Evolutionary conservation across 2,113 vertebrate genomes (phyloP).

Genomic region (Bubalus kerabau): DNA sequence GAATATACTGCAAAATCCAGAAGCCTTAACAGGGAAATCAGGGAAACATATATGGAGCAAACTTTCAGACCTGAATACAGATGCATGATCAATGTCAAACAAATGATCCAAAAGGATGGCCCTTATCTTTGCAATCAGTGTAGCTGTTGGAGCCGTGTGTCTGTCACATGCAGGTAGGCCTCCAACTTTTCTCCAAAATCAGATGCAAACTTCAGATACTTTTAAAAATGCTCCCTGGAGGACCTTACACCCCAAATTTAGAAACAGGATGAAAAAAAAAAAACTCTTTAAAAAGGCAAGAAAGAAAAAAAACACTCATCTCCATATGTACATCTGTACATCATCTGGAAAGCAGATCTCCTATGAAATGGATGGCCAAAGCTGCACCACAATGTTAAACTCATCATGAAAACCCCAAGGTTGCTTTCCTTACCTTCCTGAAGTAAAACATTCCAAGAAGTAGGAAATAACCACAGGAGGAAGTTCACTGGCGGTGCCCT

Average conservation of each 20-base stretch:
- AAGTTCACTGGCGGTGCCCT: background rate
- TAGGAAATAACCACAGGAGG: background rate
- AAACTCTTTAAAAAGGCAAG: background rate
- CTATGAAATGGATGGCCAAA: background rate
- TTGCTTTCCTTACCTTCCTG: constrained; percentile 3
- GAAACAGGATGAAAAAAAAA: constrained; percentile 28
- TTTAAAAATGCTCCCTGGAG: constrained; percentile 21
- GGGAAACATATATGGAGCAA: background rate
- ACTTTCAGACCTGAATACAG: background rate
- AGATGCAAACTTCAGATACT: constrained; percentile 47
- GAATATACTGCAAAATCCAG: background rate
- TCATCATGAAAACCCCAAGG: background rate
- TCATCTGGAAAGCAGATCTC: constrained; percentile 64
- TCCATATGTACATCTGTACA: background rate
- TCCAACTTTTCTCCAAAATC: background rate
- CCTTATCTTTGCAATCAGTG: background rate
- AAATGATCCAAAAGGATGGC: background rate
- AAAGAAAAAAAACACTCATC: background rate
- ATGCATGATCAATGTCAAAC: background rate
- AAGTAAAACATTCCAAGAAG: background rate
- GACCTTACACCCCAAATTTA: background rate
- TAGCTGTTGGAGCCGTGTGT: background rate
- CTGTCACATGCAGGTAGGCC: background rate
- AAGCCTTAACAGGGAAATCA: background rate
- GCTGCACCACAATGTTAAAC: background rate